Evolutionary conservation across 2,797 vertebrate species (phyloP).

Genomic region (Galago senegalensis): DNA sequence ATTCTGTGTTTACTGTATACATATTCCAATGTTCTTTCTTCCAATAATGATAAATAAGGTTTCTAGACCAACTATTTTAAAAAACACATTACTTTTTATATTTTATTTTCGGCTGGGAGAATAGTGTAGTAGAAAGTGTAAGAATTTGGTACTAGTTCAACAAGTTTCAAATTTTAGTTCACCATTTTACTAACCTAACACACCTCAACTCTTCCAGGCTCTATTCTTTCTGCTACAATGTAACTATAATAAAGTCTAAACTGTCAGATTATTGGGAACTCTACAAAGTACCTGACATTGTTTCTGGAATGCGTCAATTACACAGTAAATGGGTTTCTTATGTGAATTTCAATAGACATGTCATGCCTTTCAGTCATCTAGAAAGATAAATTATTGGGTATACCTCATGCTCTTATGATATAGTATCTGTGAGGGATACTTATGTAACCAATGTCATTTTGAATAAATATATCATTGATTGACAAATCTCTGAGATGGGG

Average conservation of each 20-base stretch:
- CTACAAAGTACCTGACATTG: background rate
- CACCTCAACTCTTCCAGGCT: background rate
- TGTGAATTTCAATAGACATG: background rate
- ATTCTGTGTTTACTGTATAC: background rate
- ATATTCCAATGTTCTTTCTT: background rate
- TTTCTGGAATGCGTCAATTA: background rate
- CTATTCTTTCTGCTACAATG: background rate
- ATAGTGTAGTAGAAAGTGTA: background rate
- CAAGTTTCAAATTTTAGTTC: background rate
- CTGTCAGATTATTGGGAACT: background rate
- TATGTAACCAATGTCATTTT: background rate
- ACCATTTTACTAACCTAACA: background rate
- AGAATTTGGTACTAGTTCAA: background rate
- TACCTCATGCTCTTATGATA: background rate
- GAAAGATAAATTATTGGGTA: background rate
- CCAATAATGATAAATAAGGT: background rate
- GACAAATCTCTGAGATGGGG: background rate
- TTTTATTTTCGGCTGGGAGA: background rate
- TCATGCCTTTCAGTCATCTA: background rate
- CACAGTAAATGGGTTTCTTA: background rate
- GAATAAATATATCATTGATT: background rate
- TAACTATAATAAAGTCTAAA: constrained; percentile 34
- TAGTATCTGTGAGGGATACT: background rate
- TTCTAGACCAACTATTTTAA: background rate
- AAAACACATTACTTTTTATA: background rate